Evolutionary conservation across 92 coral and sea anemone genomes (phyloP).

Genomic region (Porites rus): DNA sequence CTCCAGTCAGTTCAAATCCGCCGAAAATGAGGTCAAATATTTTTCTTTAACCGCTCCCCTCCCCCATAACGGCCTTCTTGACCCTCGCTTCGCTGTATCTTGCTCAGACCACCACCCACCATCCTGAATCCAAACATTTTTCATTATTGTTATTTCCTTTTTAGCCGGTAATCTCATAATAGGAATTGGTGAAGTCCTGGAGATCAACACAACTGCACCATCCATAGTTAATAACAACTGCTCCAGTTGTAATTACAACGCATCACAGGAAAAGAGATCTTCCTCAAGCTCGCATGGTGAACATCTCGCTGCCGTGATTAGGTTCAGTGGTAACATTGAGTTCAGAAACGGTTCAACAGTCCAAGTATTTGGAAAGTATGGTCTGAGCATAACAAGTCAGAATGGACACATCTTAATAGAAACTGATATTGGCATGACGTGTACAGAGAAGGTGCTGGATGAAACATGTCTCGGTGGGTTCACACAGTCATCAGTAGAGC

Average conservation of each 20-base stretch:
- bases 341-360: conserved; percentile 32
- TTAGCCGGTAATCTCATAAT: background rate
- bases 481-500: background rate
- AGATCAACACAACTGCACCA: conserved; percentile 17
- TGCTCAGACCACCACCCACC: too few species aligned
- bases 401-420: conserved; percentile 45
- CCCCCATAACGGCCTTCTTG: too few species aligned
- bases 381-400: conserved; percentile 39
- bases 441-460: background rate
- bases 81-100: too few species aligned
- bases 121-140: too few species aligned
- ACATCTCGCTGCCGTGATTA: conserved; percentile 24
- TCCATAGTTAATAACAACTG: background rate
- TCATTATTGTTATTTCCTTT: background rate
- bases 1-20: too few species aligned
- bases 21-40: too few species aligned
- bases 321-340: conserved; percentile 18
- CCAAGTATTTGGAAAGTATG: conserved; percentile 20
- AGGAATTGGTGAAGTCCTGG: background rate
- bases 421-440: conserved; percentile 43
- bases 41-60: too few species aligned
- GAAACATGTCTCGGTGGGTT: conserved; percentile 64
- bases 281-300: background rate
- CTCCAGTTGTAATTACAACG: background rate
- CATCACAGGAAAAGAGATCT: background rate